A percentile compares a stretch with the other conserved stretches of the same genome.
phyloP scores from a whole-genome alignment of 2,888 invertebrate species.

The Dromius quadrimaculatus region DNA sequence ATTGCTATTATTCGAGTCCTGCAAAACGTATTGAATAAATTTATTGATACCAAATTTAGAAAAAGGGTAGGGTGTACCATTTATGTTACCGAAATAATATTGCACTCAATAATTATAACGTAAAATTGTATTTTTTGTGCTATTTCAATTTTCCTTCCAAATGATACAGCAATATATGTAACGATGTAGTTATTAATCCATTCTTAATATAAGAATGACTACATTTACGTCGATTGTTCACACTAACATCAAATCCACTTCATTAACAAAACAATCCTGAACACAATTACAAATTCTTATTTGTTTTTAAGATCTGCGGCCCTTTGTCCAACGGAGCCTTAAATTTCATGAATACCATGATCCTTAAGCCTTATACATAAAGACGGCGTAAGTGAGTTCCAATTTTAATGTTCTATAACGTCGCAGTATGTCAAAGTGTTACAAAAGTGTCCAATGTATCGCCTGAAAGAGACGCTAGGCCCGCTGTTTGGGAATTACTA shows the following conservation, averaged over 20 bases:
- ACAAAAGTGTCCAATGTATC: neutral
- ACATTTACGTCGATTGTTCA: slow-evolving; percentile 16
- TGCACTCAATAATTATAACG: too few relatives aligned
- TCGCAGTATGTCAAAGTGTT: slow-evolving; percentile 7
- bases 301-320: slow-evolving; percentile 14
- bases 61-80: too few relatives aligned
- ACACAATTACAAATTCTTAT: neutral
- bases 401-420: slow-evolving; percentile 1
- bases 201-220: slow-evolving; percentile 17
- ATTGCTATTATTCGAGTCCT: too few relatives aligned
- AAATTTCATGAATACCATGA: slow-evolving; percentile 4
- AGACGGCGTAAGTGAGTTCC: slow-evolving; percentile 3
- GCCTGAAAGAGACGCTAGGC: slow-evolving; percentile 9
- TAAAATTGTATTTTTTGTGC: too few relatives aligned
- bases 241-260: neutral
- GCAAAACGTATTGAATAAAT: too few relatives aligned
- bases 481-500: slow-evolving; percentile 8
- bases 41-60: too few relatives aligned
- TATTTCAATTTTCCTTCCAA: too few relatives aligned
- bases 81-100: too few relatives aligned
- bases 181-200: too few relatives aligned
- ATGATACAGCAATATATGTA: too few relatives aligned
- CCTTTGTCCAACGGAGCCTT: neutral
- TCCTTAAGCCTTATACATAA: neutral
- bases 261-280: too few relatives aligned